phyloP scores from a whole-genome alignment of 2,113 vertebrate genomes.

The Cnemophilus loriae region DNA sequence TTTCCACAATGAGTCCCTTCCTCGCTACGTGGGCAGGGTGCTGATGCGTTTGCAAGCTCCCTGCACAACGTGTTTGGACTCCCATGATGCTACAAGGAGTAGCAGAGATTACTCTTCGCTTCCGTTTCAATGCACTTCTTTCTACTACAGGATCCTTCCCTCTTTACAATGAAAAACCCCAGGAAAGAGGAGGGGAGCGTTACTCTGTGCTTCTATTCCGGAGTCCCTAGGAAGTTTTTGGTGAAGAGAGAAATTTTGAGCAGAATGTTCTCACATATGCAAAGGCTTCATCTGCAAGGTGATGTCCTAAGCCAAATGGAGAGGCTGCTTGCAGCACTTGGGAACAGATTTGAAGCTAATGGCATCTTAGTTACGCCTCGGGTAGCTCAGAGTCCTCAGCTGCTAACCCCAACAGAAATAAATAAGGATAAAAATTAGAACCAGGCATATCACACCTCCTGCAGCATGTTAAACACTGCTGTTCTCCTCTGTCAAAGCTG shows the following conservation, averaged over 20 bases:
- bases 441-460: background rate
- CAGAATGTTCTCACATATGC: background rate
- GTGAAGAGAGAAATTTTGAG: background rate
- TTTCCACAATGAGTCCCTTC: background rate
- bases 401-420: slow-evolving; percentile 16
- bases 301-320: background rate
- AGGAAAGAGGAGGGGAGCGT: background rate
- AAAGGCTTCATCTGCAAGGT: background rate
- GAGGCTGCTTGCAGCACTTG: background rate
- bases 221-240: background rate
- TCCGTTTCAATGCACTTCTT: background rate
- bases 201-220: background rate
- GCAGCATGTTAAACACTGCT: background rate
- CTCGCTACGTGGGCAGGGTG: background rate
- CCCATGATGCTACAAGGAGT: background rate
- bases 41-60: background rate
- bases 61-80: background rate
- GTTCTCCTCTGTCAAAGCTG: background rate
- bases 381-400: background rate
- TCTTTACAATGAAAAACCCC: background rate
- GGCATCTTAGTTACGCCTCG: slow-evolving; percentile 4
- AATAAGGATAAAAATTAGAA: slow-evolving; percentile 15
- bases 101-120: background rate
- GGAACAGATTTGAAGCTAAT: background rate
- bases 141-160: background rate